These are phyloP conservation scores for Martes martes DNA, from an alignment of 2,113 vertebrate species.

Conservation along the genomic window DNA sequence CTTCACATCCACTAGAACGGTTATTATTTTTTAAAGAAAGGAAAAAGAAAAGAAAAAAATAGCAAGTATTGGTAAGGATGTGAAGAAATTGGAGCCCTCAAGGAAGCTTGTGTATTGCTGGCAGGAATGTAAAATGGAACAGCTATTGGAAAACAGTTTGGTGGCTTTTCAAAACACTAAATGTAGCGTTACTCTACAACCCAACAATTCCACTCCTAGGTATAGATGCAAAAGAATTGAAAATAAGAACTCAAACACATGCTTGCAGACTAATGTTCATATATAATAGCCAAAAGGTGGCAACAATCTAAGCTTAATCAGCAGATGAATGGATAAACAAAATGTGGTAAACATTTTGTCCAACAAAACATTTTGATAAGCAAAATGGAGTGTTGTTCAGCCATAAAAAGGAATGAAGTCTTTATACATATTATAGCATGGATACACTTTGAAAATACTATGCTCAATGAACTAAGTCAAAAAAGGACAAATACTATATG, in stretches of 20 bases:
- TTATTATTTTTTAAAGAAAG: not conserved
- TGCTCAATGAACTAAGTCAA: not conserved
- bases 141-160: not conserved
- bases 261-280: not conserved
- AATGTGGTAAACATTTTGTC: not conserved
- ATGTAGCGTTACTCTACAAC: not conserved
- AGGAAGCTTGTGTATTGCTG: not conserved
- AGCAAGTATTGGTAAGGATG: not conserved
- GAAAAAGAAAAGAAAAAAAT: not conserved
- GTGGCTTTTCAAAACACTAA: not conserved
- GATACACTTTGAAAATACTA: not conserved
- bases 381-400: not conserved
- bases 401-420: not conserved
- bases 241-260: not conserved
- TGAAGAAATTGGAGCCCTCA: not conserved
- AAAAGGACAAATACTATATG: not conserved
- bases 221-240: not conserved
- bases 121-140: not conserved
- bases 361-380: not conserved
- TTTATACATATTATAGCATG: not conserved
- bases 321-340: not conserved
- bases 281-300: not conserved
- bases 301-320: not conserved
- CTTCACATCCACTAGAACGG: not conserved
- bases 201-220: not conserved